Evolutionary conservation across 2,888 invertebrate species (phyloP).

Genomic region (Netelia inedita): DNA sequence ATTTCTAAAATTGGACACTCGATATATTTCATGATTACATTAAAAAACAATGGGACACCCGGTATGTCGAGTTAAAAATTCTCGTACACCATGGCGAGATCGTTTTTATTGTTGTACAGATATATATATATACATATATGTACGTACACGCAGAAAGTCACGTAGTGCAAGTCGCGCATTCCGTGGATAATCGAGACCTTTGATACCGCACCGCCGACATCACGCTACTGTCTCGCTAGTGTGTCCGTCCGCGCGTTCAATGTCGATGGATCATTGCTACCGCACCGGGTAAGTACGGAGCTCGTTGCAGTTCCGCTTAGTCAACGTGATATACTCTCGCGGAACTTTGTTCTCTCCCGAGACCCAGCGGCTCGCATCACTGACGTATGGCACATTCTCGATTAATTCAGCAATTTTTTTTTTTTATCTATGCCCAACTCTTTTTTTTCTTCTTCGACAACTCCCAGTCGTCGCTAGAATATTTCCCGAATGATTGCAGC

Average conservation of each 20-base stretch:
- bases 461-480: too few species aligned
- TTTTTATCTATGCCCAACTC: too few species aligned
- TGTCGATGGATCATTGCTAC: conserved; percentile 49
- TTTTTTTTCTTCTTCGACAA: too few species aligned
- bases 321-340: conserved; percentile 33
- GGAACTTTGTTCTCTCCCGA: conserved; percentile 33
- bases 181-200: conserved; percentile 60
- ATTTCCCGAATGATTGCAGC: too few species aligned
- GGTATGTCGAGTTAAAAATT: too few species aligned
- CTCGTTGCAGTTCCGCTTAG: conserved; percentile 50
- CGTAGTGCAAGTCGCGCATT: conserved; percentile 35
- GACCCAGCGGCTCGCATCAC: background rate
- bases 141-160: background rate
- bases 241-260: conserved; percentile 32
- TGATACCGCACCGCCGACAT: conserved; percentile 45
- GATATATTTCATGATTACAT: too few species aligned
- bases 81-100: too few species aligned
- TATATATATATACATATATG: background rate
- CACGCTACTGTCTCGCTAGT: background rate
- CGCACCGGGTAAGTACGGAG: background rate
- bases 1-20: too few species aligned
- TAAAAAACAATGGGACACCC: too few species aligned
- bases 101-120: background rate
- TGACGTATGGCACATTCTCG: background rate
- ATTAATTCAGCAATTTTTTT: background rate